These are phyloP conservation scores for Mus spicilegus DNA, from an alignment of 2,113 vertebrate species.

Conservation along the genomic window DNA sequence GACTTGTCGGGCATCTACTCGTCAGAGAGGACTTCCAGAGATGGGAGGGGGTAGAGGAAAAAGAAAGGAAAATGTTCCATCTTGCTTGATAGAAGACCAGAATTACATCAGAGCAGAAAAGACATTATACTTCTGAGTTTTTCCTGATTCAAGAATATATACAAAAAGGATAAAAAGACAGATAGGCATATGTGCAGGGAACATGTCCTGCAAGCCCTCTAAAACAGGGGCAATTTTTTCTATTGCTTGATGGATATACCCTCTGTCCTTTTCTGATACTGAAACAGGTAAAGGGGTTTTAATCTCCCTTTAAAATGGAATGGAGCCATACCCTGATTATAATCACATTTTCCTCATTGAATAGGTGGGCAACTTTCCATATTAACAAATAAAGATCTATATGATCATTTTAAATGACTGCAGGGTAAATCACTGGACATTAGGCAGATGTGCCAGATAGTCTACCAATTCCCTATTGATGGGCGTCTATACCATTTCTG, in stretches of 20 bases:
- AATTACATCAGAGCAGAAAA: neutral
- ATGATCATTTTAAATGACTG: neutral
- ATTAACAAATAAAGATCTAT: neutral
- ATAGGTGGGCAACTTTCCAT: constrained; percentile 29
- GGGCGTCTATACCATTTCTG: neutral
- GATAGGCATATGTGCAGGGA: neutral
- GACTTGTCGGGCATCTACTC: neutral
- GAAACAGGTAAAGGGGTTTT: constrained; percentile 31
- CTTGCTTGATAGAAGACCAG: neutral
- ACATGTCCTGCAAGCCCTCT: neutral
- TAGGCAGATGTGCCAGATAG: neutral
- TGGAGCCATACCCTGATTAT: neutral
- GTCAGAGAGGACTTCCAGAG: too few relatives aligned
- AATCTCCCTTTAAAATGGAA: neutral
- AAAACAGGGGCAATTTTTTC: neutral
- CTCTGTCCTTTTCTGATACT: constrained; percentile 3
- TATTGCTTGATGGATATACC: neutral
- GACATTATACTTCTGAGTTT: neutral
- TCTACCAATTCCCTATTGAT: neutral
- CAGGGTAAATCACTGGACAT: neutral
- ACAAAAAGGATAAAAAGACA: constrained; percentile 16
- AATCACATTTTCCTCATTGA: neutral
- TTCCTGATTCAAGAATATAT: neutral
- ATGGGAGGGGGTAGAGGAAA: neutral
- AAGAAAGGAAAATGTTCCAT: neutral